phyloP scores from a whole-genome alignment of 2,113 vertebrate genomes.

The Entosphenus tridentatus region DNA sequence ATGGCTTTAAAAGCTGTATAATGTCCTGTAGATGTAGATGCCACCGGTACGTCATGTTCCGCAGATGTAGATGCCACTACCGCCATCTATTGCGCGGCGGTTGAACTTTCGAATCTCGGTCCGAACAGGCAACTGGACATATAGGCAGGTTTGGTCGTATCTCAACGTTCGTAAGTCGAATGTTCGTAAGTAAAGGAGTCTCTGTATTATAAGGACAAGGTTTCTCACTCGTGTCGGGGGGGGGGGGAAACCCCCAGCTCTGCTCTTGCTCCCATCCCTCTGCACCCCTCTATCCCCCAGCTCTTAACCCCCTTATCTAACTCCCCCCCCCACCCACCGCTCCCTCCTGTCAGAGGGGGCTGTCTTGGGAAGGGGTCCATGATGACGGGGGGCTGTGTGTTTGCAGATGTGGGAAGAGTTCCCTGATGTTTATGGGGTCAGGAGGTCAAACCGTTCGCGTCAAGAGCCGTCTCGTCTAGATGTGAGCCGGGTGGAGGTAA shows the following conservation, averaged over 20 bases:
- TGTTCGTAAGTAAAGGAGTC: too few relatives aligned
- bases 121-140: too few relatives aligned
- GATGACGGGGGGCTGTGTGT: constrained; percentile 21
- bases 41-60: too few relatives aligned
- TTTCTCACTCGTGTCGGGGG: not conserved
- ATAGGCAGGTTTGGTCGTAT: too few relatives aligned
- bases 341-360: not conserved
- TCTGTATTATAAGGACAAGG: too few relatives aligned
- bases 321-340: not conserved
- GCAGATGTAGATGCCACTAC: too few relatives aligned
- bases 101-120: too few relatives aligned
- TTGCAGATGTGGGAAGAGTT: constrained; percentile 99
- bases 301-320: constrained; percentile 5
- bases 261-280: not conserved
- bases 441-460: constrained; percentile 82
- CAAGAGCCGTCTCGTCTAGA: constrained; percentile 85
- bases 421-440: constrained; percentile 92
- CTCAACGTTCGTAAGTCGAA: too few relatives aligned
- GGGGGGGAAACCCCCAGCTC: not conserved
- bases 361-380: constrained; percentile 6
- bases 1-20: too few relatives aligned
- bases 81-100: too few relatives aligned
- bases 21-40: too few relatives aligned
- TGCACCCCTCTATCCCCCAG: not conserved
- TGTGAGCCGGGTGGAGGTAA: constrained; percentile 54